Conservation (phyloP, 1,140 invertebrate species). For the Aradophagus sp. region DNA sequence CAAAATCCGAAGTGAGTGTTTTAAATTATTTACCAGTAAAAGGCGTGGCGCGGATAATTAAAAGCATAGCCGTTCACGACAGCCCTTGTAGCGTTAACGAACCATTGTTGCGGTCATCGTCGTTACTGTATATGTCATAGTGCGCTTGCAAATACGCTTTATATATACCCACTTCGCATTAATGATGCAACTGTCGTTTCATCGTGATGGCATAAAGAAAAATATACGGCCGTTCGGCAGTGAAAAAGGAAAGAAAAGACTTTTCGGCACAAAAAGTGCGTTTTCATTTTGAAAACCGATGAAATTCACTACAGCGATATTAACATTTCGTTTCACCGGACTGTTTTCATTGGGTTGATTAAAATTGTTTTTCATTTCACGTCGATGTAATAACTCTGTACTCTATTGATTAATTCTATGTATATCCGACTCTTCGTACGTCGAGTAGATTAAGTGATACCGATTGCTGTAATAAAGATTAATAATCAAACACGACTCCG, state of each 20-base stretch:
- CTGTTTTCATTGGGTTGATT: no score
- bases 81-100: conserved; percentile 48
- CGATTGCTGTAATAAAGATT: no score
- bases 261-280: background rate
- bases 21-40: conserved; percentile 56
- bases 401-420: no score
- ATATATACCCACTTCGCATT: conserved; percentile 25
- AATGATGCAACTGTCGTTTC: conserved; percentile 38
- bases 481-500: no score
- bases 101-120: conserved; percentile 53
- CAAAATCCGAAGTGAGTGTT: conserved; percentile 41
- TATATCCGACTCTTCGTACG: no score
- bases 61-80: conserved; percentile 52
- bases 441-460: no score
- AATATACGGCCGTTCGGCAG: conserved; percentile 4
- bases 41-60: conserved; percentile 51
- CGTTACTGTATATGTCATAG: conserved; percentile 40
- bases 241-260: no score
- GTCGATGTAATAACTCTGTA: no score
- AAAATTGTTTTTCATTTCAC: no score
- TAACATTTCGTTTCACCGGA: no score
- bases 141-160: conserved; percentile 16
- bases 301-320: no score
- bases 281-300: conserved; percentile 3
- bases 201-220: conserved; percentile 16